Evolutionary conservation across 2,888 invertebrate genomes (phyloP).

Genomic region (Scotopteryx bipunctaria): DNA sequence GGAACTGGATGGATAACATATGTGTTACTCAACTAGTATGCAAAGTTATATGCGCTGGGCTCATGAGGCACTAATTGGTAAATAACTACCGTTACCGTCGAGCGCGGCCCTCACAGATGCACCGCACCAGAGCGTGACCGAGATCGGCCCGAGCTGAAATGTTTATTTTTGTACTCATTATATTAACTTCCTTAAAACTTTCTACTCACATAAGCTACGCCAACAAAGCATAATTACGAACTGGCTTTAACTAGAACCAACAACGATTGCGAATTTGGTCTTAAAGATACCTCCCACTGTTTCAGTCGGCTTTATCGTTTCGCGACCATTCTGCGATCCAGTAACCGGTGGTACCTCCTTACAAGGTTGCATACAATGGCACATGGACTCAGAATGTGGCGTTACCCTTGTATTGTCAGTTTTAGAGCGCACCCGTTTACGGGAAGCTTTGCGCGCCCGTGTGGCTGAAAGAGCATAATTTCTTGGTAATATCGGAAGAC

Average conservation of each 20-base stretch:
- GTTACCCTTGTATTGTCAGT: conserved; percentile 56
- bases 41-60: conserved; percentile 24
- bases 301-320: conserved; percentile 22
- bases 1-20: conserved; percentile 27
- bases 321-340: conserved; percentile 31
- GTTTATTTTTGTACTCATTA: conserved; percentile 51
- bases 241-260: conserved; percentile 13
- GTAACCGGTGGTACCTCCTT: conserved; percentile 34
- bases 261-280: conserved; percentile 13
- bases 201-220: conserved; percentile 37
- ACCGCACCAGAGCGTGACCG: conserved; percentile 46
- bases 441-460: conserved; percentile 49
- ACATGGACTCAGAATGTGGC: conserved; percentile 42
- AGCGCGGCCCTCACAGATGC: conserved; percentile 37
- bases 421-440: conserved; percentile 58
- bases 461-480: conserved; percentile 46
- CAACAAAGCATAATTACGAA: conserved; percentile 24
- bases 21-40: conserved; percentile 34
- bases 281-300: conserved; percentile 13
- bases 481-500: conserved; percentile 45
- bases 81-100: conserved; percentile 48
- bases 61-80: conserved; percentile 49
- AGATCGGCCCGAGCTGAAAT: conserved; percentile 42
- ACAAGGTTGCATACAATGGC: conserved; percentile 63
- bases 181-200: conserved; percentile 43